Conservation (phyloP, 2,797 vertebrate genomes). For the Chromis chromis region DNA sequence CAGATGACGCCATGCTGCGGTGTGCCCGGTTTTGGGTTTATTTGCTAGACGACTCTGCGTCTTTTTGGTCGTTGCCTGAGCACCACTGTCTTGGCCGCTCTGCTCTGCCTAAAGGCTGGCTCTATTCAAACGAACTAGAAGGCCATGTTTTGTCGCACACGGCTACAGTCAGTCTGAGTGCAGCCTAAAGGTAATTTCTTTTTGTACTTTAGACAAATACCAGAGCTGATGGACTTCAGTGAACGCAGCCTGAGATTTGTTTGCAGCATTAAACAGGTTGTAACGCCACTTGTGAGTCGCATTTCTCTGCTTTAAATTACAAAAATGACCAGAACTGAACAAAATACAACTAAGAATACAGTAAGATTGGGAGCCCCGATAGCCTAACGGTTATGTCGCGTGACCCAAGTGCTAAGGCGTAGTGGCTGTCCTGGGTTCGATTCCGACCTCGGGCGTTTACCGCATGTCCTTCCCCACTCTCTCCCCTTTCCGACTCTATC, state of each 20-base stretch:
- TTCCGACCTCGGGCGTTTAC: no score
- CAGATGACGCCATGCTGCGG: not conserved
- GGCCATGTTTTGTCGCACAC: not conserved
- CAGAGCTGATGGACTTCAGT: conserved; percentile 3
- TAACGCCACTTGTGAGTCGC: conserved; percentile 1
- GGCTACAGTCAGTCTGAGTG: not conserved
- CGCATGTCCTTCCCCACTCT: no score
- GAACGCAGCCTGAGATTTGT: conserved; percentile 18
- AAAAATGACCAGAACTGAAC: not conserved
- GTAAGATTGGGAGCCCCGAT: no score
- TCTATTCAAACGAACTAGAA: not conserved
- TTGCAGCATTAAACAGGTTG: conserved; percentile 12
- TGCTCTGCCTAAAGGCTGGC: not conserved
- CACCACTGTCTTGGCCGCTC: not conserved
- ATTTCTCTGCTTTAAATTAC: not conserved
- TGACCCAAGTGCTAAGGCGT: no score
- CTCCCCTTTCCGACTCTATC: no score
- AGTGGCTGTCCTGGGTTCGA: no score
- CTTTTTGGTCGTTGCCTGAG: not conserved
- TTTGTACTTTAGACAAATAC: conserved; percentile 10
- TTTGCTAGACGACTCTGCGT: not conserved
- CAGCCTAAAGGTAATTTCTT: not conserved
- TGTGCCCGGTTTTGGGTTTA: not conserved
- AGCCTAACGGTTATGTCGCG: no score
- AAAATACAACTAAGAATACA: not conserved